These are phyloP conservation scores for Taenioides sp. DNA, from an alignment of 2,797 vertebrate genomes.

Conservation along the genomic window DNA sequence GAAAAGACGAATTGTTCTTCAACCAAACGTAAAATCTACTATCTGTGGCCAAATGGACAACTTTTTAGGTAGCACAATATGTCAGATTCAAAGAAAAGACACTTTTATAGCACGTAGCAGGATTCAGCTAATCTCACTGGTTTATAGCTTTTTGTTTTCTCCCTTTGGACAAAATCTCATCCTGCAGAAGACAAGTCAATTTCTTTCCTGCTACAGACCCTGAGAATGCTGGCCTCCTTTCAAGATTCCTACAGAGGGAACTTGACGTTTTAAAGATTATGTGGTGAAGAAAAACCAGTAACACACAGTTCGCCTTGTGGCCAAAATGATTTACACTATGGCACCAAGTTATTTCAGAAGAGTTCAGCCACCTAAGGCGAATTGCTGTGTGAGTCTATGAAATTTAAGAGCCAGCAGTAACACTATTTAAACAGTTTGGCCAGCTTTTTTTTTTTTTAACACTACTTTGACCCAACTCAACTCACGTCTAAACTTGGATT, in stretches of 20 bases:
- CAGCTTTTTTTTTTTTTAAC: slow-evolving; percentile 15
- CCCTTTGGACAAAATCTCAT: slow-evolving; percentile 38
- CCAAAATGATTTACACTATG: slow-evolving; percentile 18
- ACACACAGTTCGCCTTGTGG: slow-evolving; percentile 11
- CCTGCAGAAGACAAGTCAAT: slow-evolving; percentile 28
- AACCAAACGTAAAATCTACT: slow-evolving; percentile 6
- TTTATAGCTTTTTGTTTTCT: slow-evolving; percentile 15
- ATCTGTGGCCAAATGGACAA: slow-evolving; percentile 2
- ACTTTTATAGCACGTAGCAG: slow-evolving; percentile 10
- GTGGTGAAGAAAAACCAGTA: slow-evolving; percentile 26
- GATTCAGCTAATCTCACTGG: slow-evolving; percentile 7
- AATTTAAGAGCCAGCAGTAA: neutral
- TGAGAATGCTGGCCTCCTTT: slow-evolving; percentile 52
- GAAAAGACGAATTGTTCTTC: slow-evolving; percentile 12
- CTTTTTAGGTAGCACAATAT: slow-evolving; percentile 17
- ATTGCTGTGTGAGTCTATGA: neutral
- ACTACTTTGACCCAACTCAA: slow-evolving; percentile 16
- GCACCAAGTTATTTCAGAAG: slow-evolving; percentile 34
- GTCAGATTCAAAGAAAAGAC: slow-evolving; percentile 15
- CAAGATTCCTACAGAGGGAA: slow-evolving; percentile 26
- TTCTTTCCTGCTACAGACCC: slow-evolving; percentile 43
- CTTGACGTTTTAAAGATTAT: neutral
- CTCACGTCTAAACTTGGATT: too few relatives aligned
- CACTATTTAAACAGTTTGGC: slow-evolving; percentile 1
- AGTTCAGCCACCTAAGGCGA: slow-evolving; percentile 14